These are phyloP conservation scores for Melieria omissa DNA, from an alignment of 2,888 invertebrate species.

Conservation along the genomic window DNA sequence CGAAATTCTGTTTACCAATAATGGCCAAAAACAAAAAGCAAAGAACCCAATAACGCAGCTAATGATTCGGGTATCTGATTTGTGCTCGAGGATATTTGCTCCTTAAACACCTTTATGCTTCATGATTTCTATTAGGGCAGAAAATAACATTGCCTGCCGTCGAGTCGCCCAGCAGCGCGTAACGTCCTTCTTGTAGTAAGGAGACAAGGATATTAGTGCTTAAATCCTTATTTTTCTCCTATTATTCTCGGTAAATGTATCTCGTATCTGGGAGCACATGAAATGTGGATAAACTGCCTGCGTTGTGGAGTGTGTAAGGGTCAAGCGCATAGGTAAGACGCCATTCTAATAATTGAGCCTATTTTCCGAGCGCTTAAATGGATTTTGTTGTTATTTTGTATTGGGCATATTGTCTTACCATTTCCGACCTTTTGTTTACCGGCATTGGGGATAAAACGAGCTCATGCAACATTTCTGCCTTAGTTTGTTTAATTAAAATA, in stretches of 20 bases:
- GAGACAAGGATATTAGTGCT: neutral
- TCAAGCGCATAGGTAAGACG: slow-evolving; percentile 13
- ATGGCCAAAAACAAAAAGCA: slow-evolving; percentile 1
- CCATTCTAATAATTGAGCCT: slow-evolving; percentile 29
- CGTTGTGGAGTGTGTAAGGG: slow-evolving; percentile 10
- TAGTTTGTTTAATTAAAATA: slow-evolving; percentile 30
- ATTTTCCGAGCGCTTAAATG: slow-evolving; percentile 28
- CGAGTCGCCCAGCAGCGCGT: no score
- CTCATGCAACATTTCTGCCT: slow-evolving; percentile 2
- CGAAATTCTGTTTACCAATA: neutral
- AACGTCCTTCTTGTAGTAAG: no score
- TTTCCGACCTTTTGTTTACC: neutral
- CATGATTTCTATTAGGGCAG: slow-evolving; percentile 2
- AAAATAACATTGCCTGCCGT: no score
- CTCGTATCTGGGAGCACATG: no score
- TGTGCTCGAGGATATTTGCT: slow-evolving; percentile 12
- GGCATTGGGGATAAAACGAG: neutral
- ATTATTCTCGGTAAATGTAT: no score
- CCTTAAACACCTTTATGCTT: slow-evolving; percentile 17
- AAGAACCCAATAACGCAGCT: slow-evolving; percentile 17
- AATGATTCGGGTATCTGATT: slow-evolving; percentile 25
- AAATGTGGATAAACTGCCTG: neutral
- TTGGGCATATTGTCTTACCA: neutral
- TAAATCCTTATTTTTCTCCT: no score
- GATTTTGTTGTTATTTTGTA: slow-evolving; percentile 15